Conservation (phyloP, 1,140 invertebrate species). For the Carposina sasakii region DNA sequence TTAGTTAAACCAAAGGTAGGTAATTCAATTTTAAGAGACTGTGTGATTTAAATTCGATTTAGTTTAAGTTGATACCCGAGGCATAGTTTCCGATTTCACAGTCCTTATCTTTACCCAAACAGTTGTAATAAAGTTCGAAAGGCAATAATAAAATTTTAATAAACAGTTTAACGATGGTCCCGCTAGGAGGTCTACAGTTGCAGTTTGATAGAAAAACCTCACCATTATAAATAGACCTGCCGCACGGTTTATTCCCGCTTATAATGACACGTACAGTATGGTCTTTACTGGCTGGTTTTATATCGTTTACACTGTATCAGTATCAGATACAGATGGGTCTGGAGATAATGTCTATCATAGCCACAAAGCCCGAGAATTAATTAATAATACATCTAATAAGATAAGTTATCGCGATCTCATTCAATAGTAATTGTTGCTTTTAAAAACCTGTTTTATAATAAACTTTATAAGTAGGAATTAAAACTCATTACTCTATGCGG, state of each 20-base stretch:
- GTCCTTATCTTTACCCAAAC: too few relatives aligned
- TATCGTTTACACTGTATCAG: constrained; percentile 15
- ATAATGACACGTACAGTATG: constrained; percentile 3
- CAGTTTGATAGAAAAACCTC: constrained; percentile 26
- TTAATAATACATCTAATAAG: constrained; percentile 45
- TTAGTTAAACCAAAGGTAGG: too few relatives aligned
- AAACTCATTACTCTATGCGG: too few relatives aligned
- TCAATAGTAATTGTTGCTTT: constrained; percentile 38
- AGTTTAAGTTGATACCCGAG: too few relatives aligned
- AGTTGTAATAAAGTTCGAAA: constrained; percentile 44
- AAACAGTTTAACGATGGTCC: constrained; percentile 43
- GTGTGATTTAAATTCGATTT: too few relatives aligned
- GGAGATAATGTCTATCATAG: constrained; percentile 40
- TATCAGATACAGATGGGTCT: constrained; percentile 38
- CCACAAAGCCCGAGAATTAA: constrained; percentile 40
- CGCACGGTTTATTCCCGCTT: too few relatives aligned
- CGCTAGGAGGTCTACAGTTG: constrained; percentile 34
- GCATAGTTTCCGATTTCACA: too few relatives aligned
- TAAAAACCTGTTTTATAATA: too few relatives aligned
- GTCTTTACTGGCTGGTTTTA: constrained; percentile 20
- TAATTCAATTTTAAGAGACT: too few relatives aligned
- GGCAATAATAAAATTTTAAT: constrained; percentile 42
- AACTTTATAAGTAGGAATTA: too few relatives aligned
- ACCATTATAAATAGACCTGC: constrained; percentile 20
- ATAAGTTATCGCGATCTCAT: constrained; percentile 39